phyloP scores from a whole-genome alignment of 2,888 invertebrate genomes.

The Drosophila prostipennis region DNA sequence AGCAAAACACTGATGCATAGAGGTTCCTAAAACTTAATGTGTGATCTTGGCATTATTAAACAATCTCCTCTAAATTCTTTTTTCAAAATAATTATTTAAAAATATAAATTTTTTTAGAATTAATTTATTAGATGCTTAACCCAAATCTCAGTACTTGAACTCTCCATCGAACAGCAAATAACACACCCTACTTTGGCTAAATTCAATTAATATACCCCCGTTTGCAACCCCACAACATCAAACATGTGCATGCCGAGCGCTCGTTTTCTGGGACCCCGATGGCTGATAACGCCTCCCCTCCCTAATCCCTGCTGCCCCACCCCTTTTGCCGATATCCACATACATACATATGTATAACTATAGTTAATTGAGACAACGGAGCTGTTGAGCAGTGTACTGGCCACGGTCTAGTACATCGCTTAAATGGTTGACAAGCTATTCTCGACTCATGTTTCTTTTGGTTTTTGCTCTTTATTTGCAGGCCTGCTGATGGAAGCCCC shows the following conservation, averaged over 20 bases:
- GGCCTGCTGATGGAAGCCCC: slow-evolving; percentile 79
- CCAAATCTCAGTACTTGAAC: slow-evolving; percentile 12
- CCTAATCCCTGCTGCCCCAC: slow-evolving; percentile 9
- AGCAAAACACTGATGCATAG: too few species aligned
- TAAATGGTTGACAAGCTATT: slow-evolving; percentile 57
- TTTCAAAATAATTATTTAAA: too few species aligned
- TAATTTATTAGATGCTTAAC: slow-evolving; percentile 3
- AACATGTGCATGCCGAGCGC: slow-evolving; percentile 19
- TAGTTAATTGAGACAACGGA: slow-evolving; percentile 52
- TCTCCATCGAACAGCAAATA: background rate
- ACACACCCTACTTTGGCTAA: slow-evolving; percentile 21
- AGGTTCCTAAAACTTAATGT: too few species aligned
- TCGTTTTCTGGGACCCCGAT: slow-evolving; percentile 19
- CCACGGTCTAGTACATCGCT: slow-evolving; percentile 67
- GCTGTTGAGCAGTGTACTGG: slow-evolving; percentile 22
- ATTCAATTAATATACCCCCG: slow-evolving; percentile 23
- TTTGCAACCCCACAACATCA: background rate
- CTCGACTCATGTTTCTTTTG: slow-evolving; percentile 36
- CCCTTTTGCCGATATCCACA: slow-evolving; percentile 23
- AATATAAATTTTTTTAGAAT: too few species aligned
- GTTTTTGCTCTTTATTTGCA: slow-evolving; percentile 50
- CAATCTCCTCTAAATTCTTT: too few species aligned
- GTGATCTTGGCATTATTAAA: too few species aligned
- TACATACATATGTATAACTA: background rate
- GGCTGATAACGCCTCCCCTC: slow-evolving; percentile 56